These are phyloP conservation scores for Coendou prehensilis DNA, from an alignment of 2,797 vertebrate species.

Conservation along the genomic window DNA sequence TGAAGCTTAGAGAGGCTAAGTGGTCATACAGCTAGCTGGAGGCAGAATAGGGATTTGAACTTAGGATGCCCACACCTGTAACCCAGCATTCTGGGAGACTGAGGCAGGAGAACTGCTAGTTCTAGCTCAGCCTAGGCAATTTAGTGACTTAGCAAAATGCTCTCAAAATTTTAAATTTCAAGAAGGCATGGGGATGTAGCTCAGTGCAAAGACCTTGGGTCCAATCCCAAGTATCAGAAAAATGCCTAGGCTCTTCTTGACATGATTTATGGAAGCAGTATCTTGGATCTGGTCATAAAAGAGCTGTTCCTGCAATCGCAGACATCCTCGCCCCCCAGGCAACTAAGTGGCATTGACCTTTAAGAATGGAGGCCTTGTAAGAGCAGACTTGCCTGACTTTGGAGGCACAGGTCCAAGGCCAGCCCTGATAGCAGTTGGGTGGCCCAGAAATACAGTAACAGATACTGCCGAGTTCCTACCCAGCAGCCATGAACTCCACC, in stretches of 20 bases:
- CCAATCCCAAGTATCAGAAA: background rate
- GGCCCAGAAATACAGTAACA: no score
- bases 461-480: background rate
- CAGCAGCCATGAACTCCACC: background rate
- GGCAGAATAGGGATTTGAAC: background rate
- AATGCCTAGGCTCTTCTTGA: background rate
- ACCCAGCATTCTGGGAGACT: background rate
- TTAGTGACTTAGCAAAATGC: background rate
- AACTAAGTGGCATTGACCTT: background rate
- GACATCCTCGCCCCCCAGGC: background rate
- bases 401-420: background rate
- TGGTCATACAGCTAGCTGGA: background rate
- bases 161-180: background rate
- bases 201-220: background rate
- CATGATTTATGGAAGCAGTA: background rate
- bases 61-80: background rate
- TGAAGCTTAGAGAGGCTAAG: background rate
- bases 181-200: background rate
- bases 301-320: background rate
- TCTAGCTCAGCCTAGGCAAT: background rate
- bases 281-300: background rate
- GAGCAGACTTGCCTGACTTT: background rate
- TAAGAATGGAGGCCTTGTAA: background rate
- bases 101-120: background rate
- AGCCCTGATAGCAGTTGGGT: background rate